Percentiles rank a stretch among this genome's conserved stretches.
Evolutionary conservation across 2,888 invertebrate species (phyloP).

Genomic region (Allygus modestus): DNA sequence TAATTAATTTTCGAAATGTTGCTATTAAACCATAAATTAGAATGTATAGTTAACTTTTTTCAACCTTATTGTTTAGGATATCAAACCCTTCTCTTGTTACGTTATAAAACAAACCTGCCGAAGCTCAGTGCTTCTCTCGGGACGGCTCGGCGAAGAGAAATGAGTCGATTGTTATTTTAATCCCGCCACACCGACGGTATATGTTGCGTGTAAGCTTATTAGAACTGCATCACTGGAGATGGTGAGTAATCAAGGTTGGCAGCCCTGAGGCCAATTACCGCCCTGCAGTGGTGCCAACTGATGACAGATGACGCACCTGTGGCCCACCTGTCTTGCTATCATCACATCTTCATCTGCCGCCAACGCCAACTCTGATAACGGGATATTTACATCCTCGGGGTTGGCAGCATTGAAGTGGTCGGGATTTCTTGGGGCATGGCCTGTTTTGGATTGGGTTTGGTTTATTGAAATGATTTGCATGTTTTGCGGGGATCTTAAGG

Average conservation of each 20-base stretch:
- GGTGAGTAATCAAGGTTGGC: constrained; percentile 45
- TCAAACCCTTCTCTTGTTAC: too few relatives aligned
- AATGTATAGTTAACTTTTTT: too few relatives aligned
- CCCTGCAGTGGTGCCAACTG: constrained; percentile 31
- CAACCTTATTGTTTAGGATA: too few relatives aligned
- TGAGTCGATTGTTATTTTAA: constrained; percentile 38
- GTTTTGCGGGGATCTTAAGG: too few relatives aligned
- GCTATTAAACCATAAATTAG: too few relatives aligned
- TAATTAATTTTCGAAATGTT: too few relatives aligned
- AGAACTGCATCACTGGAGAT: constrained; percentile 41
- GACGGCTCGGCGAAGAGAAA: not conserved
- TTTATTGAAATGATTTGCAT: not conserved
- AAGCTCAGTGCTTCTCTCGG: too few relatives aligned
- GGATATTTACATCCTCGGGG: constrained; percentile 32
- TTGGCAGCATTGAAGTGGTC: constrained; percentile 1
- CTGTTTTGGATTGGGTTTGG: not conserved
- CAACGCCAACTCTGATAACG: constrained; percentile 36
- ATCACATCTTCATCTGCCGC: constrained; percentile 24
- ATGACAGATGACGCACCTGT: constrained; percentile 36
- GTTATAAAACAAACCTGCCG: too few relatives aligned
- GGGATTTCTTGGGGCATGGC: not conserved
- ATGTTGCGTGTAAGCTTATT: constrained; percentile 41
- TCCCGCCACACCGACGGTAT: constrained; percentile 3
- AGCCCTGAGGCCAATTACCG: constrained; percentile 32
- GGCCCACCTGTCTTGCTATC: constrained; percentile 43